phyloP scores from a whole-genome alignment of 2,888 invertebrate genomes.

The Nemoura dubitans region DNA sequence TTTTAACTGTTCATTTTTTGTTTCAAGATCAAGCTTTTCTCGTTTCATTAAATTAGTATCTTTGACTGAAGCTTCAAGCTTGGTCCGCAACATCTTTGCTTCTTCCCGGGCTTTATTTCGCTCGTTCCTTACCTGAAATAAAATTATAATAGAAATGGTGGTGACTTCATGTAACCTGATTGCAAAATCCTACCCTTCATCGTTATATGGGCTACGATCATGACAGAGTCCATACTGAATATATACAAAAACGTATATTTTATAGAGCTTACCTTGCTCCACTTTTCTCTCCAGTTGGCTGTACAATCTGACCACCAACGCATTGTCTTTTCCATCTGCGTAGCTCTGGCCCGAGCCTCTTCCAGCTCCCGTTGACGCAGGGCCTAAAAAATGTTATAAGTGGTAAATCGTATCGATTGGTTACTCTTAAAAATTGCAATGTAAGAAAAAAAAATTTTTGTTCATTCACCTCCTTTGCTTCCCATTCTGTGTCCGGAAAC shows the following conservation, averaged over 20 bases:
- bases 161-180: no score
- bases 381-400: constrained; percentile 59
- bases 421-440: background rate
- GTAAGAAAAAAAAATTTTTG: background rate
- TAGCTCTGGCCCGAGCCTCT: constrained; percentile 91
- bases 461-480: constrained; percentile 73
- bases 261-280: constrained; percentile 95
- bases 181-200: no score
- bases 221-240: no score
- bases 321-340: constrained; percentile 99
- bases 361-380: constrained; percentile 84
- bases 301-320: constrained; percentile 99
- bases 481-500: constrained; percentile 79
- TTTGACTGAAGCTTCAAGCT: constrained; percentile 80
- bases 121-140: constrained; percentile 78
- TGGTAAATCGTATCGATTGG: background rate
- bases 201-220: no score
- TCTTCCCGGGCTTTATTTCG: constrained; percentile 93
- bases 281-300: constrained; percentile 94
- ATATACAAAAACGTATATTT: no score
- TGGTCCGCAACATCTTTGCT: constrained; percentile 80
- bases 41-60: constrained; percentile 78
- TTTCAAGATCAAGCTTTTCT: constrained; percentile 80
- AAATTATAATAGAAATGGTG: constrained; percentile 16
- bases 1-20: constrained; percentile 78